These are phyloP conservation scores for Diglossa cyanea DNA, from an alignment of 2,797 vertebrate species.

Conservation along the genomic window DNA sequence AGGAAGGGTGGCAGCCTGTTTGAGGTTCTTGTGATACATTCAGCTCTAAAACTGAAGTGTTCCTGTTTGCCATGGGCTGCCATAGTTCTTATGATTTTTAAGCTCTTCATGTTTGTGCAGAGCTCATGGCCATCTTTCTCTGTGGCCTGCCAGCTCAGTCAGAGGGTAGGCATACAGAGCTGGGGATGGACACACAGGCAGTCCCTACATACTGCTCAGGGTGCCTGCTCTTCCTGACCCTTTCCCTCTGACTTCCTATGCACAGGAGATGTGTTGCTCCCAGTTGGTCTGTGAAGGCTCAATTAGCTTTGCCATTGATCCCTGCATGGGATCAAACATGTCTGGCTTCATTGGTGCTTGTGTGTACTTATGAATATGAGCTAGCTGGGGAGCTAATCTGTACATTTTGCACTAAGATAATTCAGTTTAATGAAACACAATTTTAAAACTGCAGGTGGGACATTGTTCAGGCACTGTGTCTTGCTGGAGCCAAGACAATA, in stretches of 20 bases:
- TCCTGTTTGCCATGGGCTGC: not conserved
- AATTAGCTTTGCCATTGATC: not conserved
- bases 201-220: not conserved
- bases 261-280: not conserved
- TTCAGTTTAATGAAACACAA: conserved; percentile 43
- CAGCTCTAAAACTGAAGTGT: not conserved
- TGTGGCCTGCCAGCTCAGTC: rapidly evolving
- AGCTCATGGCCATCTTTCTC: not conserved
- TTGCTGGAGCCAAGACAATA: not conserved
- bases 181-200: rapidly evolving
- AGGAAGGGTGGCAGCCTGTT: not conserved
- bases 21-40: not conserved
- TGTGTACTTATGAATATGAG: not conserved
- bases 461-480: not conserved
- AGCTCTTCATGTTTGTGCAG: rapidly evolving
- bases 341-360: not conserved
- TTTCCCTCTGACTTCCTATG: not conserved
- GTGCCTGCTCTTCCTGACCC: not conserved
- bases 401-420: conserved; percentile 12
- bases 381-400: not conserved
- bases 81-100: not conserved
- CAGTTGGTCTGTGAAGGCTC: not conserved
- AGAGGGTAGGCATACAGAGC: not conserved
- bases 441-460: conserved; percentile 33
- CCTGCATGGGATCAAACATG: not conserved